Base-by-base conservation (phyloP, 2,888 invertebrate species). In the Brachypterus glaber region DNA sequence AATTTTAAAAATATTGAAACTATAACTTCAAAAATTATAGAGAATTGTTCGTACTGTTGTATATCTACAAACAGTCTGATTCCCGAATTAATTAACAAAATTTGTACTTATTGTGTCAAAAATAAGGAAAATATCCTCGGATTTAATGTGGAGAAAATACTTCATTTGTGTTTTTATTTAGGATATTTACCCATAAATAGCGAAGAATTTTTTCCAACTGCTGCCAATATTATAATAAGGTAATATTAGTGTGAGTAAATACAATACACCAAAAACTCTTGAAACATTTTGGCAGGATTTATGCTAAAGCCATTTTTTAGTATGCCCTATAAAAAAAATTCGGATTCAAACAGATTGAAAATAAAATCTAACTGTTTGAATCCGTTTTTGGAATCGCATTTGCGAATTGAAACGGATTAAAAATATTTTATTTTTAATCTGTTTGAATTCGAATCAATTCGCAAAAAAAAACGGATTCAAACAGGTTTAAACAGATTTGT, bases 71-170 rank as follows among this genome's bases (percentile, higher is more conserved):
- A 63, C 42, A 65, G 62, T 35, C 55, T 68, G 33, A 54, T 70
- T 26, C 70, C 71, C 2, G 59, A 64, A 40, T 50, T 70, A 21
- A 45, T 72, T n/a, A 69, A 73, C 30, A 55, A 59, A 16, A 62
- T 71, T 52, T 60, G 65, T 1, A 54, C 63, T 9, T 74, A 74
- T 51, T 52, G 73, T 7, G 47, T 66, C 1, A 48, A 62, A 8
- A 59, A 70, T 43, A 58, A 62, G 33, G 52, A 64, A 2, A 58
- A 64, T 47, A 44, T 75, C 2, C 55, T 68, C 1, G 73, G 70
- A 2, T 71, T 72, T 43, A 73, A 70, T 27, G 66, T 66, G 2
- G 71, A 69, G 47, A 71, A 69, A 48, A 50, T 73, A 1, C 49
- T 74, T 9, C 66, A 58, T 33, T 62, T 71, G 39, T 67, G 68